A percentile compares a stretch with the other conserved stretches of the same genome.
Evolutionary conservation across 2,888 invertebrate genomes (phyloP).

Genomic region (Agrotis clavis): DNA sequence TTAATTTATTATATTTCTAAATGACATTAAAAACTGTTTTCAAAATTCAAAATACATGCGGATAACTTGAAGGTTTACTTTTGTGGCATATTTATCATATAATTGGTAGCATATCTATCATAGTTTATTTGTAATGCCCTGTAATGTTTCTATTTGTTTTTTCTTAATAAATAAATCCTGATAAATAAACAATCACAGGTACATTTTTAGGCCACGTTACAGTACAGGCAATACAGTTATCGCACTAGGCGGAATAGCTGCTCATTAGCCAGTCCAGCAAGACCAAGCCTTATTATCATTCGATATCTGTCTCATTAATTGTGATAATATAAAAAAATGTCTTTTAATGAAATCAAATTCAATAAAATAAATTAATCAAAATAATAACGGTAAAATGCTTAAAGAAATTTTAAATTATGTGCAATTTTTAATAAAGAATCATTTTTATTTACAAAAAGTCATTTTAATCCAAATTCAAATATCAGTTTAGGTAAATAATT

Average conservation of each 20-base stretch:
- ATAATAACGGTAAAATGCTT: constrained; percentile 75
- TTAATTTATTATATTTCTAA: too few species aligned
- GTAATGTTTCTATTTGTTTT: too few species aligned
- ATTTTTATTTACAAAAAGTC: constrained; percentile 73
- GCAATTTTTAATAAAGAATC: constrained; percentile 65
- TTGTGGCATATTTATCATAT: too few species aligned
- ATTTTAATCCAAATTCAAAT: constrained; percentile 61
- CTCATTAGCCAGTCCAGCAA: not conserved
- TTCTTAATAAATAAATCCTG: constrained; percentile 38
- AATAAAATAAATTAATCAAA: constrained; percentile 71
- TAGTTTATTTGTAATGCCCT: too few species aligned
- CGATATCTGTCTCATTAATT: constrained; percentile 55
- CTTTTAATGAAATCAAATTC: constrained; percentile 76
- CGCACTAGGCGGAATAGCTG: constrained; percentile 29
- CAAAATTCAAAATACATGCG: too few species aligned
- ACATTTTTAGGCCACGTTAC: constrained; percentile 65
- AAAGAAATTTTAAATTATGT: constrained; percentile 66
- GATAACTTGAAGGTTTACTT: too few species aligned
- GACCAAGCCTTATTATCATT: constrained; percentile 13
- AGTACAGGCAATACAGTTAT: constrained; percentile 51
- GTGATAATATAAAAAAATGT: constrained; percentile 70
- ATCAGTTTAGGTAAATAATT: constrained; percentile 65
- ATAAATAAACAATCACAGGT: constrained; percentile 68
- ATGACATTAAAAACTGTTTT: too few species aligned
- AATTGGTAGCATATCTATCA: too few species aligned